Evolutionary conservation across 2,888 invertebrate species (phyloP).

Genomic region (Polia nebulosa): DNA sequence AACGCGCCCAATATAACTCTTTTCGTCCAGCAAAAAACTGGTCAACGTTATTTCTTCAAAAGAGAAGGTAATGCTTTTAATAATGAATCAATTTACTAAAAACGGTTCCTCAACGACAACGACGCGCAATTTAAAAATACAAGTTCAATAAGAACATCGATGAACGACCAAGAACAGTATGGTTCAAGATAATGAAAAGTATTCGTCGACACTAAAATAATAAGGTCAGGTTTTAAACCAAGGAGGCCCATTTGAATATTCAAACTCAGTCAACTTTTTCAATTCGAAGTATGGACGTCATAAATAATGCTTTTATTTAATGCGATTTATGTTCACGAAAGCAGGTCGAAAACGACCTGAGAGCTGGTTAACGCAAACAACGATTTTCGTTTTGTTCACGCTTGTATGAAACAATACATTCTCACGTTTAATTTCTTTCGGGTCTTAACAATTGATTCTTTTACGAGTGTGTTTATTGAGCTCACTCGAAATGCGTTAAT

Average conservation of each 20-base stretch:
- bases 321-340: slow-evolving; percentile 88
- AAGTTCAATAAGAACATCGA: slow-evolving; percentile 30
- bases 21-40: slow-evolving; percentile 60
- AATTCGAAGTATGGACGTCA: slow-evolving; percentile 80
- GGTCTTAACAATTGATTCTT: slow-evolving; percentile 88
- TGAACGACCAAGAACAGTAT: slow-evolving; percentile 32
- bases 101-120: slow-evolving; percentile 39
- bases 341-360: slow-evolving; percentile 89
- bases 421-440: slow-evolving; percentile 91
- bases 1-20: slow-evolving; percentile 65
- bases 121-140: slow-evolving; percentile 44
- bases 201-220: slow-evolving; percentile 72
- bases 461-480: slow-evolving; percentile 91
- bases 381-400: slow-evolving; percentile 88
- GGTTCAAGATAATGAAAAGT: slow-evolving; percentile 42
- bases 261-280: slow-evolving; percentile 77
- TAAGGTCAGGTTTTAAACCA: slow-evolving; percentile 71
- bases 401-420: slow-evolving; percentile 90
- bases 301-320: slow-evolving; percentile 88
- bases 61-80: slow-evolving; percentile 44
- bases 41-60: slow-evolving; percentile 60
- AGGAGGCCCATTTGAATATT: slow-evolving; percentile 71
- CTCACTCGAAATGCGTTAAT: slow-evolving; percentile 86
- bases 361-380: slow-evolving; percentile 88
- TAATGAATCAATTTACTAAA: slow-evolving; percentile 67